Evolutionary conservation across 1,140 invertebrate genomes (phyloP), one percentile per base, ranked within the genome.

Genomic region (Diuraphis noxia): DNA sequence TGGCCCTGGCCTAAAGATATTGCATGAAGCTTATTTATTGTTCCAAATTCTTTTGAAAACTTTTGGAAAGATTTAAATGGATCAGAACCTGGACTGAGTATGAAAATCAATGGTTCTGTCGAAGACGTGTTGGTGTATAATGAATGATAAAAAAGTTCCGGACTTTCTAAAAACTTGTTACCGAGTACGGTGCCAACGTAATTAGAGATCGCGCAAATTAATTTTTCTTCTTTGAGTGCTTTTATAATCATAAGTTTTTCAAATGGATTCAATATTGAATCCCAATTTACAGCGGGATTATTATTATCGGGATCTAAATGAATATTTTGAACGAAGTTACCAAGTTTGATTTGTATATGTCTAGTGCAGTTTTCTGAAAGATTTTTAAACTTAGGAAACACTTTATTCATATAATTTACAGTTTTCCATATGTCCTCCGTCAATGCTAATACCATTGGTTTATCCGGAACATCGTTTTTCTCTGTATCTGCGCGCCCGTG

Each of bases 1-100:
- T 98, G 98, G 1, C 98, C 98, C 94, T 98, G 98, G 1, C 98
- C 98, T 17, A 99, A 94, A 0, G 98, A 98, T 92, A 98, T 97
- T 0, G 97, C 97, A 92, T 96, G 96, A 91, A 98, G 95, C 92
- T 96, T 96, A 0, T 97, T 96, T 19, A 95, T 95, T 94, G 96
- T 97, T 21, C 96, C 96, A 95, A 96, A 96, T 93, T 98, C 97
- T 2, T 95, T 95, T 17, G 98, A 97, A 94, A 97, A 97, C 93
- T 96, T 95, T 84, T 96, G 95, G 92, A 97, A 97, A 1, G 95
- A 95, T 8, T 96, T 95, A 94, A 98, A 98, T 0, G 98, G 98
- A 95, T 99, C 98, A 0, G 97, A 97, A 9, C 98, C 98, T 46
- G 97, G 43, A 88, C 97, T 98, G 25, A 99, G 94, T 1, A 99